Conservation (phyloP, 2,797 vertebrate species). For the Girardinus metallicus region DNA sequence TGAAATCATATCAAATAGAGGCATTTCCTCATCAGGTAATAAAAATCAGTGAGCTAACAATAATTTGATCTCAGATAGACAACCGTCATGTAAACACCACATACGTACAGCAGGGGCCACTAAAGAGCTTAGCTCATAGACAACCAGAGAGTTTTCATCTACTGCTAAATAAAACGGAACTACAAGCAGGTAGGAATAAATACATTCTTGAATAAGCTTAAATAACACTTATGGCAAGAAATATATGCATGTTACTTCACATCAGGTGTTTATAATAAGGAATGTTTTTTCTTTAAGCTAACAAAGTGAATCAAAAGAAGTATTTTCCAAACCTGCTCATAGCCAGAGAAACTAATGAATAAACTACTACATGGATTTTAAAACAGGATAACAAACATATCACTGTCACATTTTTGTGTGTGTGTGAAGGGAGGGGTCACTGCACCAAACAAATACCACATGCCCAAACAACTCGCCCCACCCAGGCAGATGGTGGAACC, state of each 20-base stretch:
- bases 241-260: slow-evolving; percentile 3
- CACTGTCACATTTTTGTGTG: slow-evolving; percentile 53
- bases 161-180: not conserved
- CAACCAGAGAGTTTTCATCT: not conserved
- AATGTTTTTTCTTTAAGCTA: not conserved
- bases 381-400: slow-evolving; percentile 52
- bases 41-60: slow-evolving; percentile 32
- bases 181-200: slow-evolving; percentile 18
- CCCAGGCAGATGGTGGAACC: slow-evolving; percentile 58
- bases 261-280: slow-evolving; percentile 1
- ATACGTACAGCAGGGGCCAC: slow-evolving; percentile 62
- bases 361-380: slow-evolving; percentile 6
- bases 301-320: slow-evolving; percentile 4
- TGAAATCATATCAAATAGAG: slow-evolving; percentile 36
- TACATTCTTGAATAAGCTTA: not conserved
- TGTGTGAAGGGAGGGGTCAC: slow-evolving; percentile 47
- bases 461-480: slow-evolving; percentile 74
- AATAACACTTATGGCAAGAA: slow-evolving; percentile 10
- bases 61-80: slow-evolving; percentile 44
- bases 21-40: slow-evolving; percentile 33
- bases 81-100: slow-evolving; percentile 22
- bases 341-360: slow-evolving; percentile 52
- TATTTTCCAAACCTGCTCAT: slow-evolving; percentile 45
- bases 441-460: slow-evolving; percentile 75
- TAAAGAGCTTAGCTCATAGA: slow-evolving; percentile 14